Percentiles rank a stretch among this genome's conserved stretches.
phyloP scores from a whole-genome alignment of 2,113 vertebrate genomes.

The Limanda limanda region DNA sequence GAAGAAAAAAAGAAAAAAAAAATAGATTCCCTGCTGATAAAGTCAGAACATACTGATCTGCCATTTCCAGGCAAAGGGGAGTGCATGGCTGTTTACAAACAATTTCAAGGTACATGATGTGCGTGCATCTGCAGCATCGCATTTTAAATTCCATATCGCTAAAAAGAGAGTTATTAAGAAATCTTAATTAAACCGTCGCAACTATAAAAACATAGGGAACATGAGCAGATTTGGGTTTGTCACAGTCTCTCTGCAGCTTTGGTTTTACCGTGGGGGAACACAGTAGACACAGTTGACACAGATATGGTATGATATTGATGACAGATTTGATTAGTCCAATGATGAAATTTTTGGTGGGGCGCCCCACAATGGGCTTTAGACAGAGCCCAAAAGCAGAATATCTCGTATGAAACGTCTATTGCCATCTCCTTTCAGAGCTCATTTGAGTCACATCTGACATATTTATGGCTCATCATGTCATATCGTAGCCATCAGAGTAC shows the following conservation, averaged over 20 bases:
- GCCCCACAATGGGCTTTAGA: conserved; percentile 64
- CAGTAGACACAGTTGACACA: conserved; percentile 58
- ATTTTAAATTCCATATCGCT: conserved; percentile 1
- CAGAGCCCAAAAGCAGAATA: conserved; percentile 69
- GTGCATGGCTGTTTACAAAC: conserved; percentile 31
- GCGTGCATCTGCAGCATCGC: conserved; percentile 6
- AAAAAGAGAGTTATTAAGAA: conserved; percentile 18
- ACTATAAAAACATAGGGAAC: background rate
- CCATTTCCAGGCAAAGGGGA: conserved; percentile 64
- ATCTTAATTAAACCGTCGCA: conserved; percentile 12
- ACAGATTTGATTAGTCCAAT: conserved; percentile 74
- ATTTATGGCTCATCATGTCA: conserved; percentile 81
- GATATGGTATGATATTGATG: conserved; percentile 74
- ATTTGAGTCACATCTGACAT: conserved; percentile 80
- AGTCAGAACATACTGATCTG: conserved; percentile 52
- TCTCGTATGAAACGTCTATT: conserved; percentile 66
- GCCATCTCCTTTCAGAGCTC: conserved; percentile 75
- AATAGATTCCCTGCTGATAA: conserved; percentile 23
- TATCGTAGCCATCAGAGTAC: conserved; percentile 76
- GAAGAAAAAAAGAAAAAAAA: conserved; percentile 12
- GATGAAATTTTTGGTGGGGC: conserved; percentile 61
- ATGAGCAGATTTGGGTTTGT: conserved; percentile 15
- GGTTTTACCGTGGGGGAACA: conserved; percentile 24
- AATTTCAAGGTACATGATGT: conserved; percentile 26
- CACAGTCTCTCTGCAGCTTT: conserved; percentile 9